These are phyloP conservation scores for Alligator sinensis DNA, from an alignment of 2,113 vertebrate species.

Conservation along the genomic window DNA sequence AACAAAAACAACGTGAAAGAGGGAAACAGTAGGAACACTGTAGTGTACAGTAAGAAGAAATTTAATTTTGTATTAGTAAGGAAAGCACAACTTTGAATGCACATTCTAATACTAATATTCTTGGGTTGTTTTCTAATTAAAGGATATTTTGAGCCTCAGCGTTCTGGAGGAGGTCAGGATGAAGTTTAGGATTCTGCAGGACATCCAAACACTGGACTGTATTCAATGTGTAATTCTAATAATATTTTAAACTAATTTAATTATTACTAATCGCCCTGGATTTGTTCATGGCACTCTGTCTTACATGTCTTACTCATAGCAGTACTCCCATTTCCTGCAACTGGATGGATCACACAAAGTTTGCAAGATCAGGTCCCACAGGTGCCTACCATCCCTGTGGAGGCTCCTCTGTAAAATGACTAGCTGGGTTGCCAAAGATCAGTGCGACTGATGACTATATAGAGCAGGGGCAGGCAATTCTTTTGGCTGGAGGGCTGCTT, in stretches of 20 bases:
- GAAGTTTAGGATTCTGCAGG: not conserved
- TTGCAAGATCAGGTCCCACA: not conserved
- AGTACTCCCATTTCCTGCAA: not conserved
- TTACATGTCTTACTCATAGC: rapidly evolving
- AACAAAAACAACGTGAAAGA: not conserved
- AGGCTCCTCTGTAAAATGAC: not conserved
- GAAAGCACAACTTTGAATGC: not conserved
- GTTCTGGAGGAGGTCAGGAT: not conserved
- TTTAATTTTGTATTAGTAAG: not conserved
- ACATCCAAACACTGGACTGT: not conserved
- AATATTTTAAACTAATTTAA: not conserved
- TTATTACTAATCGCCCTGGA: not conserved
- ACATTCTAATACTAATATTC: not conserved
- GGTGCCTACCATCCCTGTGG: not conserved
- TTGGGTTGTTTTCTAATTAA: not conserved
- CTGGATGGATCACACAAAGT: not conserved
- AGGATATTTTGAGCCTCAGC: not conserved
- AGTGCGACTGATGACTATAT: too few species aligned
- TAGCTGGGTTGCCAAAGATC: too few species aligned
- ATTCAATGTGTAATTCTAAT: not conserved
- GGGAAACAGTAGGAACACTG: not conserved
- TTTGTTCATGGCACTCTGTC: not conserved
- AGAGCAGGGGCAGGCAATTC: too few species aligned
- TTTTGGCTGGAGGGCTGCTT: too few species aligned
- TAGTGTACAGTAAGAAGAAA: not conserved